These are phyloP conservation scores for Sabellastarte sp. DNA, from an alignment of 2,888 invertebrate genomes.

Conservation along the genomic window DNA sequence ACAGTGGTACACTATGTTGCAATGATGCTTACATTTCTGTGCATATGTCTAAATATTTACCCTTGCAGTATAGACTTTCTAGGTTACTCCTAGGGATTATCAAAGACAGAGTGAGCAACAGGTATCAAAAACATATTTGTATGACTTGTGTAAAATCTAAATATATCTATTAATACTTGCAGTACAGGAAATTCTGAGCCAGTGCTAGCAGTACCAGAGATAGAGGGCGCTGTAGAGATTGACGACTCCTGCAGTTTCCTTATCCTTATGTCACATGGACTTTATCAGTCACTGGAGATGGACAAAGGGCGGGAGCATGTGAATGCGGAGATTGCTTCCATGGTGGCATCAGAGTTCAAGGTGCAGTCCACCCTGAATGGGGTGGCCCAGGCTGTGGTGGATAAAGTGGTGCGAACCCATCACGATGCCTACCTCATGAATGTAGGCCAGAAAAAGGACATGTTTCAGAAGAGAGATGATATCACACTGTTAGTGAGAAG, in stretches of 20 bases:
- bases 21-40: too few relatives aligned
- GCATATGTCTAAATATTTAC: too few relatives aligned
- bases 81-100: too few relatives aligned
- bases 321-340: slow-evolving; percentile 49
- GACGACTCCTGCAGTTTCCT: slow-evolving; percentile 80
- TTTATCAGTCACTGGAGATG: slow-evolving; percentile 81
- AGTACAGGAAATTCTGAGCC: slow-evolving; percentile 73
- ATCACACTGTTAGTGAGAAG: slow-evolving; percentile 83
- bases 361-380: slow-evolving; percentile 76
- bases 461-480: slow-evolving; percentile 71
- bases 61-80: too few relatives aligned
- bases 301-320: slow-evolving; percentile 76
- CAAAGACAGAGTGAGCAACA: too few relatives aligned
- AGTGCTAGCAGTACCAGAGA: slow-evolving; percentile 78
- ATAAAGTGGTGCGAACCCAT: slow-evolving; percentile 80
- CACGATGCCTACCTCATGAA: slow-evolving; percentile 72
- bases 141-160: too few relatives aligned
- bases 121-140: too few relatives aligned
- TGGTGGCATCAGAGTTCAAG: slow-evolving; percentile 65
- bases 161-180: background rate
- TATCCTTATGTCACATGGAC: slow-evolving; percentile 80
- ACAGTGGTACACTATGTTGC: too few relatives aligned
- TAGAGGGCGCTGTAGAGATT: slow-evolving; percentile 74
- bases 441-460: slow-evolving; percentile 30
- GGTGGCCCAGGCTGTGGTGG: slow-evolving; percentile 82